These are phyloP conservation scores for Trichopria drosophilae DNA, from an alignment of 2,888 invertebrate genomes.

Conservation along the genomic window DNA sequence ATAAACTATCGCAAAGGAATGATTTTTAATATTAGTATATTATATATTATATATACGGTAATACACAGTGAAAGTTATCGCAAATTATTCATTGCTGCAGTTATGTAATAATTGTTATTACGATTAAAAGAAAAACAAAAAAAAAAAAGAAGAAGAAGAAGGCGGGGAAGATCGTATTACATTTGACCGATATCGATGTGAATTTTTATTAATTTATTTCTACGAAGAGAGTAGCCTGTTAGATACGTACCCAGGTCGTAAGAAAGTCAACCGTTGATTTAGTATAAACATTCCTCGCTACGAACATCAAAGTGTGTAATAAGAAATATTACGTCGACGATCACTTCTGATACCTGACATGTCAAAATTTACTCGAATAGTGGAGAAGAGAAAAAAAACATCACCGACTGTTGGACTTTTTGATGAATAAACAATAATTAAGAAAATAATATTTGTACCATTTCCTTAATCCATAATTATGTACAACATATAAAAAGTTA, in stretches of 20 bases:
- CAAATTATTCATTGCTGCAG: conserved; percentile 28
- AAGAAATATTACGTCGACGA: conserved; percentile 5
- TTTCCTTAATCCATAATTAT: neutral
- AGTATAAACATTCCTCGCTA: too few species aligned
- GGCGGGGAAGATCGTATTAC: conserved; percentile 12
- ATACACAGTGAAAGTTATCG: conserved; percentile 32
- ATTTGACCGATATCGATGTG: conserved; percentile 22
- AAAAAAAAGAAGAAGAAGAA: too few species aligned
- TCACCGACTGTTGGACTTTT: too few species aligned
- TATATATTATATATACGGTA: conserved; percentile 33
- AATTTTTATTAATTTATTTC: conserved; percentile 33
- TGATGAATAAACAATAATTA: neutral
- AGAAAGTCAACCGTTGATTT: too few species aligned
- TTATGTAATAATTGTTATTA: conserved; percentile 30
- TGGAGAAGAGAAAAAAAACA: too few species aligned
- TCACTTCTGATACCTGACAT: too few species aligned
- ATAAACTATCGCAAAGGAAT: conserved; percentile 28
- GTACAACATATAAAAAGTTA: neutral
- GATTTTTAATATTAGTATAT: conserved; percentile 28
- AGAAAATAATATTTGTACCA: neutral
- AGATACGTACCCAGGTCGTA: too few species aligned
- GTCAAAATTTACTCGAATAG: too few species aligned
- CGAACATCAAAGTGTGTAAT: conserved; percentile 2
- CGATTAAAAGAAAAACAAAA: conserved; percentile 19
- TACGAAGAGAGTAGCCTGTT: conserved; percentile 21